Evolutionary conservation across 2,888 invertebrate genomes (phyloP).

Genomic region (Tridacna crocea): DNA sequence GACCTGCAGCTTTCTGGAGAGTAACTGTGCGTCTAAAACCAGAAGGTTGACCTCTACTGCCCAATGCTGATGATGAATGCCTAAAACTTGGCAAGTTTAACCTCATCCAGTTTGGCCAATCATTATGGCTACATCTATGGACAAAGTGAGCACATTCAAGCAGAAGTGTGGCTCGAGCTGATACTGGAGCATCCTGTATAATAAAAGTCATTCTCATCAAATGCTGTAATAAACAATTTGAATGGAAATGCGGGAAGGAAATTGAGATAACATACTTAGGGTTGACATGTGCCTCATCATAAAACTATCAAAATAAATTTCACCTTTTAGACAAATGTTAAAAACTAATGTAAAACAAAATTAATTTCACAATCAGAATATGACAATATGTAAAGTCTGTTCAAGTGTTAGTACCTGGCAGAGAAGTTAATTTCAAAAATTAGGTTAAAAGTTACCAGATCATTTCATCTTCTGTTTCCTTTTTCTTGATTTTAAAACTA

Average conservation of each 20-base stretch:
- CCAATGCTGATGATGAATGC: conserved; percentile 80
- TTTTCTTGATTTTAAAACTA: too few relatives aligned
- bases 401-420: too few relatives aligned
- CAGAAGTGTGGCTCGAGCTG: conserved; percentile 95
- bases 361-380: too few relatives aligned
- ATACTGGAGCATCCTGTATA: conserved; percentile 96
- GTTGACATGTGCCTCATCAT: too few relatives aligned
- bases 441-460: too few relatives aligned
- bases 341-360: too few relatives aligned
- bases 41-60: conserved; percentile 85
- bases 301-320: too few relatives aligned
- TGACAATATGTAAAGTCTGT: too few relatives aligned
- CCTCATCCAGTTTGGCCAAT: conserved; percentile 99
- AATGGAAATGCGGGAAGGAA: background rate
- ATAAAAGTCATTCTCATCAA: conserved; percentile 45
- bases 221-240: background rate
- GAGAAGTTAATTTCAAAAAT: too few relatives aligned
- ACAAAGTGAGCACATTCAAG: conserved; percentile 98
- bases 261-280: background rate
- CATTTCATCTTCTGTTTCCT: too few relatives aligned
- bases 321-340: too few relatives aligned
- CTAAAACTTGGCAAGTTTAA: conserved; percentile 90
- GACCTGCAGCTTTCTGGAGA: conserved; percentile 95
- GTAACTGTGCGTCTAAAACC: conserved; percentile 87
- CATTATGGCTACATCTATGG: conserved; percentile 98